Percentiles rank a stretch among this genome's conserved stretches.
Conservation (phyloP, 2,797 vertebrate species). For the Sandelia bainsii region DNA sequence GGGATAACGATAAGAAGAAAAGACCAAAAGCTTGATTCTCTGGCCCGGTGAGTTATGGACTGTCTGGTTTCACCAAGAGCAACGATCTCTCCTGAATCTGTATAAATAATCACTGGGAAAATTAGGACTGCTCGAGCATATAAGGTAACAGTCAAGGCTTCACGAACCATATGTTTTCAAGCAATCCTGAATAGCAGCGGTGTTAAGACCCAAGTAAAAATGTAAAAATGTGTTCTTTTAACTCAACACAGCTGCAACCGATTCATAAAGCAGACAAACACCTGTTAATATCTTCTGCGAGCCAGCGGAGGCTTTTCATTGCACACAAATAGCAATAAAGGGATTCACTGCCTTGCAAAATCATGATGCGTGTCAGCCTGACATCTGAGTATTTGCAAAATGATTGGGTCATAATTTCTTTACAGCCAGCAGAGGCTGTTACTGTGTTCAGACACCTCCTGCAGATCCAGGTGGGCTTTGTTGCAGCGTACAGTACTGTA, state of each 20-base stretch:
- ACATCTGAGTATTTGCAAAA: constrained; percentile 55
- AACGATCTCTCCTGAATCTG: constrained; percentile 60
- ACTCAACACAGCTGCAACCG: constrained; percentile 69
- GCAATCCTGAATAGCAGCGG: constrained; percentile 46
- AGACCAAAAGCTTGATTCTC: constrained; percentile 40
- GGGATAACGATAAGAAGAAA: constrained; percentile 55
- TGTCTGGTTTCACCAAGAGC: constrained; percentile 50
- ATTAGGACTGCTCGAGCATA: constrained; percentile 63
- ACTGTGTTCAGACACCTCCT: constrained; percentile 35
- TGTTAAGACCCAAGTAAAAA: constrained; percentile 64
- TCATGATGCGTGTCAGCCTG: constrained; percentile 55
- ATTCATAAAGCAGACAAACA: constrained; percentile 81
- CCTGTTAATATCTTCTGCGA: constrained; percentile 73
- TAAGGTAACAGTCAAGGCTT: constrained; percentile 63
- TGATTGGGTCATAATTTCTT: constrained; percentile 51
- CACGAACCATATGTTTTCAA: constrained; percentile 63
- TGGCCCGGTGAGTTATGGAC: constrained; percentile 64
- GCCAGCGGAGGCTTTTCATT: constrained; percentile 62
- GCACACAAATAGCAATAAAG: constrained; percentile 75
- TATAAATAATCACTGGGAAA: constrained; percentile 70
- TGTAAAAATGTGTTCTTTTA: constrained; percentile 54
- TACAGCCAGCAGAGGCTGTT: constrained; percentile 38
- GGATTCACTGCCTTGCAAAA: constrained; percentile 66
- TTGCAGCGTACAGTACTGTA: not conserved
- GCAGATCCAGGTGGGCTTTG: constrained; percentile 30